Conservation (phyloP, 2,113 vertebrate genomes). For the Peromyscus leucopus region DNA sequence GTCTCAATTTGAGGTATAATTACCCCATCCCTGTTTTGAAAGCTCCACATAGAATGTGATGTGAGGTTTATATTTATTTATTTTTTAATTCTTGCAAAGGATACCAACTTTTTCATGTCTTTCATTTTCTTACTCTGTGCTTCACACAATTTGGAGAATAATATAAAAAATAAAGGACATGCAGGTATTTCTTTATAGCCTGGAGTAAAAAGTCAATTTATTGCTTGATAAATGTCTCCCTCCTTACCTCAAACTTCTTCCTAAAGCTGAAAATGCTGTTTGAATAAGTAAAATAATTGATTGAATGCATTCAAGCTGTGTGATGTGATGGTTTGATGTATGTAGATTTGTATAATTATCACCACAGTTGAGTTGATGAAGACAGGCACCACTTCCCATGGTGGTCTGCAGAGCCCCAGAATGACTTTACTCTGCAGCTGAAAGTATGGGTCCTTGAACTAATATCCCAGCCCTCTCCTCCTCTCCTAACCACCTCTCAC, state of each 20-base stretch:
- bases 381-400: neutral
- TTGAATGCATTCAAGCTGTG: neutral
- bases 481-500: too few species aligned
- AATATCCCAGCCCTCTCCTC: neutral
- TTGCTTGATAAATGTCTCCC: slow-evolving; percentile 35
- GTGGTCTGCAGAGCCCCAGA: neutral
- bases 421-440: neutral
- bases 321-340: neutral
- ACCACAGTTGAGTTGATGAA: neutral
- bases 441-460: neutral
- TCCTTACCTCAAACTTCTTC: neutral
- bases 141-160: slow-evolving; percentile 27
- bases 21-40: slow-evolving; percentile 68
- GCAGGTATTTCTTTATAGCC: slow-evolving; percentile 53
- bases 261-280: neutral
- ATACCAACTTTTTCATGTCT: slow-evolving; percentile 54
- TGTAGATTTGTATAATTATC: neutral
- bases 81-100: slow-evolving; percentile 57
- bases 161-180: slow-evolving; percentile 58
- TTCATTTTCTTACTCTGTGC: slow-evolving; percentile 1
- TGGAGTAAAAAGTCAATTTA: slow-evolving; percentile 53
- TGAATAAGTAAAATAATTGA: neutral
- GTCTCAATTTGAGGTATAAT: slow-evolving; percentile 71
- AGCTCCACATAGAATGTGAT: slow-evolving; percentile 62
- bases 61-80: neutral